phyloP scores from a whole-genome alignment of 2,888 invertebrate species.

The Lordiphosa fenestrarum region DNA sequence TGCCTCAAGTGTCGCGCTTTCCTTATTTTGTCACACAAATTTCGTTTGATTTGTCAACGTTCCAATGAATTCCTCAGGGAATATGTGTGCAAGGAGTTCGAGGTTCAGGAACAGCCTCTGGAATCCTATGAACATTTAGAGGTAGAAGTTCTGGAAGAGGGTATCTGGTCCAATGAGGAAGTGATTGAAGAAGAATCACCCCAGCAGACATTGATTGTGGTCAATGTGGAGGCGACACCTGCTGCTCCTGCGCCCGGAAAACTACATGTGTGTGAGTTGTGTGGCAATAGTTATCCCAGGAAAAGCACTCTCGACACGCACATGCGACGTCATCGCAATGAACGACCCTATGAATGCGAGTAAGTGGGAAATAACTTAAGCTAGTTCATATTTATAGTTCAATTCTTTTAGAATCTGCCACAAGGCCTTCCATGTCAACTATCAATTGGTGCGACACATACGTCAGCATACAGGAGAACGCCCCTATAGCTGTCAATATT shows the following conservation, averaged over 20 bases:
- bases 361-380: slow-evolving; percentile 38
- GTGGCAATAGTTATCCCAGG: slow-evolving; percentile 78
- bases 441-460: slow-evolving; percentile 79
- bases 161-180: slow-evolving; percentile 54
- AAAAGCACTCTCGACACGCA: slow-evolving; percentile 78
- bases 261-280: slow-evolving; percentile 77
- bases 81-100: slow-evolving; percentile 55
- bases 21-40: slow-evolving; percentile 76
- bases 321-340: slow-evolving; percentile 78
- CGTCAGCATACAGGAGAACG: slow-evolving; percentile 78
- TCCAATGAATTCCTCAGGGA: slow-evolving; percentile 76
- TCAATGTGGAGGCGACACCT: slow-evolving; percentile 11
- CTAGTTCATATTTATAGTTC: not conserved
- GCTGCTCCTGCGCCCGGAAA: slow-evolving; percentile 17
- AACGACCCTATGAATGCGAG: slow-evolving; percentile 79
- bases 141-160: slow-evolving; percentile 49
- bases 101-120: slow-evolving; percentile 1
- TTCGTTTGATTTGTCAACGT: slow-evolving; percentile 77
- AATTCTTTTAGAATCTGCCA: slow-evolving; percentile 73
- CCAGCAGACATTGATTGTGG: slow-evolving; percentile 10
- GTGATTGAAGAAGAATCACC: slow-evolving; percentile 31
- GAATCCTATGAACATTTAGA: slow-evolving; percentile 48
- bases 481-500: slow-evolving; percentile 78
- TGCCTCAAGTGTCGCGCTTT: slow-evolving; percentile 73
- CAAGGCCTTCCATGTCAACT: slow-evolving; percentile 77